Evolutionary conservation across 1,140 invertebrate genomes (phyloP), one percentile per base, ranked within the genome.

Genomic region (Panagrolaimus sp.): DNA sequence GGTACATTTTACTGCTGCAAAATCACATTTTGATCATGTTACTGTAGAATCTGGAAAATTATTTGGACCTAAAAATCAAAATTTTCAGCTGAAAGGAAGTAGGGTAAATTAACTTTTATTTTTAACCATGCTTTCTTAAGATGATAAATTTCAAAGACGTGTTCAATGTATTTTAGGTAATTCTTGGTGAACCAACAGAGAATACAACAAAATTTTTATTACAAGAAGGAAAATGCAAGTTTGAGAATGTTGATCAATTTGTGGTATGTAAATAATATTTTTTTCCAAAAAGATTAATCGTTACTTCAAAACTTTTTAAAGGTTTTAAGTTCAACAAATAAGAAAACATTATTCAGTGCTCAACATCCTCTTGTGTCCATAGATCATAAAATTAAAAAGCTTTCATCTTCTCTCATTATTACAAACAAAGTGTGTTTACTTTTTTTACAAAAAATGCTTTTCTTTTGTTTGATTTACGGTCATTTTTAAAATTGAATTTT

Each of bases 21-120:
- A 81, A 45, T 69, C 74, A 45, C 51, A 78, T 65, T 63, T 78
- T 9, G 76, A 78, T 1, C 74, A 78, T 27, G 78, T 78, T 20
- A 64, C 81, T 25, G 67, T 68, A 31, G 68, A 72, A 25, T 76
- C 76, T 48, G 78, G 78, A 38, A 74, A 74, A 51, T 76, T 78
- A n/a, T 16, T 76, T n/a, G 76, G 76, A 7, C 63, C 63, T 14
- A 68, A 67, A 20, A 74, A 57, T 16, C 20, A 27, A 25, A 20
- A 11, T 9, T 57, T 57, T 23, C 20, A 20, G n/a, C n/a, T 57
- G 20, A 20, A 57, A 57, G 51, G 51, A 11, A 57, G 51, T 16
- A 20, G 51, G 51, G 51, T 57, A 20, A 57, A 11, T 2, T n/a
- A 25, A 20, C 4, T 9, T 57, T 4, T 57, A 20, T 57, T 0